phyloP scores from a whole-genome alignment of 92 coral and sea anemone genomes.

The Phenganax subtilis region DNA sequence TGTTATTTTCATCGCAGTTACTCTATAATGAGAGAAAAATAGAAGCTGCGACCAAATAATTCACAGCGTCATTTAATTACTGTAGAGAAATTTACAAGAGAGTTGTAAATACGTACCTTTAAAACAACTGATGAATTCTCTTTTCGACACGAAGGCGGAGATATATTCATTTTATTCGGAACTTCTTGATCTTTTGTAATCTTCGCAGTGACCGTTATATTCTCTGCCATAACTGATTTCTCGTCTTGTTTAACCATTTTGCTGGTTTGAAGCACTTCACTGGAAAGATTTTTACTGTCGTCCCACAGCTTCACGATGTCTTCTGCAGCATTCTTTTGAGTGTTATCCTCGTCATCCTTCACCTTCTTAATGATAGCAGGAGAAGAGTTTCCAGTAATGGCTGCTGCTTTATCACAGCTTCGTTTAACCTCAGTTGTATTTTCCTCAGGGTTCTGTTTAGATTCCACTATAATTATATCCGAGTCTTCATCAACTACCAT shows the following conservation, averaged over 20 bases:
- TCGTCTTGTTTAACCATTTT: background rate
- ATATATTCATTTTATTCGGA: background rate
- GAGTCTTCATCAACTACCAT: background rate
- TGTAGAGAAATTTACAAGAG: background rate
- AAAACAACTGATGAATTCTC: background rate
- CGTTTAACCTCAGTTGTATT: background rate
- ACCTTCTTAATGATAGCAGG: background rate
- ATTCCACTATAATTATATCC: no score
- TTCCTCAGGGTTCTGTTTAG: background rate
- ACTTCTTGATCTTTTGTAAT: slow-evolving; percentile 9
- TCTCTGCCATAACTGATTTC: background rate
- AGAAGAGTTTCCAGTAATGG: no score
- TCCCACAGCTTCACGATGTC: background rate
- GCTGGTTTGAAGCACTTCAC: background rate
- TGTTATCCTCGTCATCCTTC: background rate
- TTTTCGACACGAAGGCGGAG: background rate
- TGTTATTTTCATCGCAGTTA: no score
- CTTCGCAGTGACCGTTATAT: background rate
- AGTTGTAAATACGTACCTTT: background rate
- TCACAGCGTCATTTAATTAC: background rate
- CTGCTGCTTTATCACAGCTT: background rate
- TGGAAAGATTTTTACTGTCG: background rate
- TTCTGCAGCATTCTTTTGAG: background rate
- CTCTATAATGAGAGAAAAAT: no score
- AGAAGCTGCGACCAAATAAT: background rate